A percentile compares a stretch with the other conserved stretches of the same genome.
Evolutionary conservation across 2,113 vertebrate species (phyloP).

Genomic region (Notothenia rossii): DNA sequence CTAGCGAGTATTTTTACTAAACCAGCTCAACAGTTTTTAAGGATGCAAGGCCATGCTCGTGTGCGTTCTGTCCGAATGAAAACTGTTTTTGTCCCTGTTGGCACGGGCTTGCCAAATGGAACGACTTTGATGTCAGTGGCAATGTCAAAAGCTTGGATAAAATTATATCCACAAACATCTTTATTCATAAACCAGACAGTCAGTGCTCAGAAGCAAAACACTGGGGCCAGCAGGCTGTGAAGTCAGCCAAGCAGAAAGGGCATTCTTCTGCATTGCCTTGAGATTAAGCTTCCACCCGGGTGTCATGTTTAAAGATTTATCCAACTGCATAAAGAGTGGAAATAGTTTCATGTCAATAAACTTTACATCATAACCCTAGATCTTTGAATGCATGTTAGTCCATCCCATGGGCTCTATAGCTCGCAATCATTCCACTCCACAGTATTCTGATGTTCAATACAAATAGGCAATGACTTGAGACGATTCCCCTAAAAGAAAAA

Average conservation of each 20-base stretch:
- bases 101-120: constrained; percentile 44
- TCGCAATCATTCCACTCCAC: neutral
- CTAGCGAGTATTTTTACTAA: constrained; percentile 35
- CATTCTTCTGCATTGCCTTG: constrained; percentile 64
- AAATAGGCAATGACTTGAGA: too few species aligned
- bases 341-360: constrained; percentile 27
- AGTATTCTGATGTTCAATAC: neutral
- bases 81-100: constrained; percentile 14
- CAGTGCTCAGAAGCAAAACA: constrained; percentile 55
- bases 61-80: constrained; percentile 32
- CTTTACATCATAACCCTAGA: constrained; percentile 8
- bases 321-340: constrained; percentile 40
- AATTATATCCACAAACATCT: constrained; percentile 62
- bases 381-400: neutral
- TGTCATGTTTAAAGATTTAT: constrained; percentile 66
- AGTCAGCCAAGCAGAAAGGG: constrained; percentile 71
- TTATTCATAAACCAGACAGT: constrained; percentile 74
- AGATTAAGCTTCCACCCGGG: constrained; percentile 58
- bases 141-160: constrained; percentile 67
- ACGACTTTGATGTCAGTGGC: constrained; percentile 61
- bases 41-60: constrained; percentile 43
- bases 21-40: constrained; percentile 48
- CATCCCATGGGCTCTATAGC: neutral
- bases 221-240: constrained; percentile 52
- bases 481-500: neutral